Evolutionary conservation across 2,888 invertebrate species (phyloP).

Genomic region (Brachyptera putata): DNA sequence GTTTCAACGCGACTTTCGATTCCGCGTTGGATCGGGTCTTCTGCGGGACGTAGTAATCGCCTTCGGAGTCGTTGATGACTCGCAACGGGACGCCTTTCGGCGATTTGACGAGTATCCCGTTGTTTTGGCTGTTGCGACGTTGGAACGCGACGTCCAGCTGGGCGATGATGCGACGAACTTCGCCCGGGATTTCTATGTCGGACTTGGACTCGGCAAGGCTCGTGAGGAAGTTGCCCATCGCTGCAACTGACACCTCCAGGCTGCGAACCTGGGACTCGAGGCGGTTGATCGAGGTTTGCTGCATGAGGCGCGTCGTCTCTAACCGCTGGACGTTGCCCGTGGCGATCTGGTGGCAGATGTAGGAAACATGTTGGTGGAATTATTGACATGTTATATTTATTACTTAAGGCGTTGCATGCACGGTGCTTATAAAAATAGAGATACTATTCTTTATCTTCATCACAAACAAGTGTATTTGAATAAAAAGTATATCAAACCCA

Average conservation of each 20-base stretch:
- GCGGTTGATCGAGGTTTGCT: constrained; percentile 57
- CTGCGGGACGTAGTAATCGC: constrained; percentile 36
- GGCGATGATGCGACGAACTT: constrained; percentile 68
- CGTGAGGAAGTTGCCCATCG: constrained; percentile 69
- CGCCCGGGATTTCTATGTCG: constrained; percentile 65
- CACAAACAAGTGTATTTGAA: no score
- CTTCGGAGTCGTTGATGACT: constrained; percentile 43
- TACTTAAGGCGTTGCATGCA: no score
- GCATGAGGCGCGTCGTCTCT: constrained; percentile 60
- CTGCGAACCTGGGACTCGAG: constrained; percentile 51
- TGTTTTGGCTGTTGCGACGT: constrained; percentile 40
- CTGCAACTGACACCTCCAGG: constrained; percentile 67
- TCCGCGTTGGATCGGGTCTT: constrained; percentile 11
- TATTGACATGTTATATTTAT: neutral
- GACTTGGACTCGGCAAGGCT: constrained; percentile 60
- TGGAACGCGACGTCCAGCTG: constrained; percentile 53
- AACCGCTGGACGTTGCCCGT: constrained; percentile 55
- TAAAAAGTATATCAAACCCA: no score
- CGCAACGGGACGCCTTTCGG: constrained; percentile 3
- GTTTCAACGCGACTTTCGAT: neutral
- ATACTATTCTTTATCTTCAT: no score
- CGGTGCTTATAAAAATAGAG: no score
- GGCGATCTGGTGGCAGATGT: constrained; percentile 42
- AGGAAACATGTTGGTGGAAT: neutral
- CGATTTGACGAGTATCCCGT: constrained; percentile 37